These are phyloP conservation scores for Leiothrix lutea DNA, from an alignment of 2,113 vertebrate species.

Conservation along the genomic window DNA sequence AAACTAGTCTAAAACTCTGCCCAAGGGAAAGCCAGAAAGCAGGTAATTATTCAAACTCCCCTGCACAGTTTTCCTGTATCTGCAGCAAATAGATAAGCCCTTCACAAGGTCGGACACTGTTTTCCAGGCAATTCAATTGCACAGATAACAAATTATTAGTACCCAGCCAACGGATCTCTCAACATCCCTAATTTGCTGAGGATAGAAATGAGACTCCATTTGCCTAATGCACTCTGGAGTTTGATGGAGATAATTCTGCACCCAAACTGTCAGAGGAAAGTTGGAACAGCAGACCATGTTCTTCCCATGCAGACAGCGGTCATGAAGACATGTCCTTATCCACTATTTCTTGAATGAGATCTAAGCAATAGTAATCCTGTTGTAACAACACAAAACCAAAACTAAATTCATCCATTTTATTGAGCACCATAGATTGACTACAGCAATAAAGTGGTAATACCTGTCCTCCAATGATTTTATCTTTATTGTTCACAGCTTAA, in stretches of 20 bases:
- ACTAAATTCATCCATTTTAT: slow-evolving; percentile 60
- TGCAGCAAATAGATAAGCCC: neutral
- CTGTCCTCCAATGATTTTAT: slow-evolving; percentile 62
- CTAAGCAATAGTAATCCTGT: slow-evolving; percentile 60
- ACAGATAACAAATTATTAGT: slow-evolving; percentile 12
- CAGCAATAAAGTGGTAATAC: slow-evolving; percentile 66
- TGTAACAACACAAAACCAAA: slow-evolving; percentile 60
- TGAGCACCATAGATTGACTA: slow-evolving; percentile 33
- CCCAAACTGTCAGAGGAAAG: slow-evolving; percentile 5
- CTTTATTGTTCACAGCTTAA: slow-evolving; percentile 53
- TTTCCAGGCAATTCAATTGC: slow-evolving; percentile 28
- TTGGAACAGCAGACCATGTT: slow-evolving; percentile 5
- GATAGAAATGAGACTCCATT: slow-evolving; percentile 41
- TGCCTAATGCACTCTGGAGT: slow-evolving; percentile 53
- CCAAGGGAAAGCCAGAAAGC: neutral
- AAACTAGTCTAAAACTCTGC: neutral
- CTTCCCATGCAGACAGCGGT: slow-evolving; percentile 50
- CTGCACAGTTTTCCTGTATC: neutral
- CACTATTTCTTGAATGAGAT: slow-evolving; percentile 52
- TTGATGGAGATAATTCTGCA: slow-evolving; percentile 38
- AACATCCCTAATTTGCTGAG: slow-evolving; percentile 41
- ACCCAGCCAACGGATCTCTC: slow-evolving; percentile 6
- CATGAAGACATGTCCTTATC: slow-evolving; percentile 65
- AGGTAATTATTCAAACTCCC: neutral
- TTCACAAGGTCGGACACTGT: neutral